Conservation (phyloP, 1,140 invertebrate genomes). For the Stegodyphus dumicola region DNA sequence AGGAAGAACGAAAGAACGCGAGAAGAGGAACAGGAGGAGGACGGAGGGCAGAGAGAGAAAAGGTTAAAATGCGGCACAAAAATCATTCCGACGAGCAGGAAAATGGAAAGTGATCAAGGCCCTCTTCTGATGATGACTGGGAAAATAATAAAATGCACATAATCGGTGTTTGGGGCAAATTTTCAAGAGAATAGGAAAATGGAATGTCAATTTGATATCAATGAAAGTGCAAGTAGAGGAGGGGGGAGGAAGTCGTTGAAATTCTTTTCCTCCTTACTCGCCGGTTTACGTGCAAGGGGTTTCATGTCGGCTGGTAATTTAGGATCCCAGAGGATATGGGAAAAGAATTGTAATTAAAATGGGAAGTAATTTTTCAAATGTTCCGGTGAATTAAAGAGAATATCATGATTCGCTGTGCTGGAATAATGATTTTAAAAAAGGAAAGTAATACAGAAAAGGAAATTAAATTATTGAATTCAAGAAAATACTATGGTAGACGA, state of each 20-base stretch:
- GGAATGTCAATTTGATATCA: conserved; percentile 57
- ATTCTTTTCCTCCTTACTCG: neutral
- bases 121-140: conserved; percentile 36
- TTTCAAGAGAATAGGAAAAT: conserved; percentile 49
- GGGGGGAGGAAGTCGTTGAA: conserved; percentile 3
- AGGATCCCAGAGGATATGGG: neutral
- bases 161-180: conserved; percentile 50
- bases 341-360: conserved; percentile 47
- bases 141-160: conserved; percentile 48
- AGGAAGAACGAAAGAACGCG: neutral
- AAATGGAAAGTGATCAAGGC: conserved; percentile 55
- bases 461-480: neutral
- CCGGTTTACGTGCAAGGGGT: neutral
- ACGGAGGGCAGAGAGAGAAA: conserved; percentile 1
- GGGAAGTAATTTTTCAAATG: conserved; percentile 33
- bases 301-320: conserved; percentile 48
- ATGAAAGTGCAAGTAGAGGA: conserved; percentile 21
- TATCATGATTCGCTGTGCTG: neutral
- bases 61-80: conserved; percentile 39
- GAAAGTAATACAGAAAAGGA: neutral
- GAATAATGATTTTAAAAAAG: neutral
- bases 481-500: too few relatives aligned
- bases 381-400: neutral
- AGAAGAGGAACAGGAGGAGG: conserved; percentile 1
- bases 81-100: conserved; percentile 33